Base-by-base conservation (phyloP, 1,140 invertebrate species). In the Holotrichia oblita region DNA sequence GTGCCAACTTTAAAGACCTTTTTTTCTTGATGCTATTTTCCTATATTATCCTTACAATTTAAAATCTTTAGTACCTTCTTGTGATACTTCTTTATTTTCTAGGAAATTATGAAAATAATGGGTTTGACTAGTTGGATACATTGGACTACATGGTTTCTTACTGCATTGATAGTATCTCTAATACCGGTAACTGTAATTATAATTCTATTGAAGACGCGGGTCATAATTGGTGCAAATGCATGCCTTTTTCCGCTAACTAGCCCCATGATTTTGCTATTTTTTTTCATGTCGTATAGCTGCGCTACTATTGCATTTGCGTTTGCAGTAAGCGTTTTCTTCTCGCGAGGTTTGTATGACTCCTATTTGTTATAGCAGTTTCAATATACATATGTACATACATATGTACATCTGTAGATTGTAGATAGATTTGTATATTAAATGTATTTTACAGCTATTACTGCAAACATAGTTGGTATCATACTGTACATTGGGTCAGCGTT, bases 131-230 rank as follows among this genome's bases (percentile, higher is more conserved):
- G 91, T 79, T 95, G 93, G 92, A 81, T 96, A n/a, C 94, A 96
- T 82, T 95, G 94, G 93, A 84, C 90, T 2, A 93, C 94, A 0
- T 95, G 94, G 93, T 95, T 94, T 83, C 87, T 92, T 20, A 93
- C 94, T 81, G 91, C 92, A 77, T 92, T 94, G 81, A 85, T 93
- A 0, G 92, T 94, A 82, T 86, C 94, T 1, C 79, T 91, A 0
- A 88, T 94, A 79, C 90, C 90, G 14, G 86, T 89, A 9, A 83
- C 88, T 10, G 85, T 88, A 6, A 78, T 86, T 14, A 82, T 91
- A 6, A 87, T 91, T 79, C 87, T 88, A 3, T 74, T 84, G 41
- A 85, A 85, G 81, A 79, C 84, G 0, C 78, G 72, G 40, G 84
- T 82, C 82, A 83, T 83, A 72, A 61, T 55, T 0, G 80, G 79